Percentiles rank a stretch among this genome's conserved stretches.
These are phyloP conservation scores for Kuschelorhynchus macadamiae DNA, from an alignment of 2,888 invertebrate genomes.

Conservation along the genomic window DNA sequence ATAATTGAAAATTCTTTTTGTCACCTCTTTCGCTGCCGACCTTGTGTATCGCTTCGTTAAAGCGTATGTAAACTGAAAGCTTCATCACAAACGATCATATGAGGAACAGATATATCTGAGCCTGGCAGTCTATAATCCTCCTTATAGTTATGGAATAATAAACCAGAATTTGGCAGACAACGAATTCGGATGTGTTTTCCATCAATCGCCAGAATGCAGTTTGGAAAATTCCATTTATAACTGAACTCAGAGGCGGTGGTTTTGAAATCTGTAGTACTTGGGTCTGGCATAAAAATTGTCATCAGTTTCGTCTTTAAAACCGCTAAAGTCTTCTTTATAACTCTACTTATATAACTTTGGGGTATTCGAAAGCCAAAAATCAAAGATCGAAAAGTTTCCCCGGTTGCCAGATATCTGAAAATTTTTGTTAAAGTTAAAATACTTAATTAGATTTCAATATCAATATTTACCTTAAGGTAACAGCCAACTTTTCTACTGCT, in stretches of 20 bases:
- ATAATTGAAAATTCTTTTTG: slow-evolving; percentile 16
- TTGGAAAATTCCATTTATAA: slow-evolving; percentile 23
- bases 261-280: slow-evolving; percentile 7
- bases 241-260: slow-evolving; percentile 19
- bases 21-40: slow-evolving; percentile 6
- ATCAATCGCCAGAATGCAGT: slow-evolving; percentile 21
- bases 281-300: slow-evolving; percentile 3
- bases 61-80: slow-evolving; percentile 21
- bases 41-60: slow-evolving; percentile 21
- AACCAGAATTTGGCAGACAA: slow-evolving; percentile 9
- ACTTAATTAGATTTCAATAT: not conserved
- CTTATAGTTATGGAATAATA: slow-evolving; percentile 21
- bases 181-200: slow-evolving; percentile 25
- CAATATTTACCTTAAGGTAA: slow-evolving; percentile 3
- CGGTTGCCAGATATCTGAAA: slow-evolving; percentile 41
- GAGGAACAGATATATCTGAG: slow-evolving; percentile 23
- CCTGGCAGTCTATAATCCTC: slow-evolving; percentile 9
- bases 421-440: too few species aligned
- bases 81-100: slow-evolving; percentile 25
- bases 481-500: not conserved
- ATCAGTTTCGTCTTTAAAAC: not conserved
- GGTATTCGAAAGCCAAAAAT: slow-evolving; percentile 33
- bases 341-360: slow-evolving; percentile 1
- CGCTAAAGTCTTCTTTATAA: slow-evolving; percentile 7
- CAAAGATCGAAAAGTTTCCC: slow-evolving; percentile 32